Base-by-base conservation (phyloP, 2,888 invertebrate genomes). In the Drosophila colorata region DNA sequence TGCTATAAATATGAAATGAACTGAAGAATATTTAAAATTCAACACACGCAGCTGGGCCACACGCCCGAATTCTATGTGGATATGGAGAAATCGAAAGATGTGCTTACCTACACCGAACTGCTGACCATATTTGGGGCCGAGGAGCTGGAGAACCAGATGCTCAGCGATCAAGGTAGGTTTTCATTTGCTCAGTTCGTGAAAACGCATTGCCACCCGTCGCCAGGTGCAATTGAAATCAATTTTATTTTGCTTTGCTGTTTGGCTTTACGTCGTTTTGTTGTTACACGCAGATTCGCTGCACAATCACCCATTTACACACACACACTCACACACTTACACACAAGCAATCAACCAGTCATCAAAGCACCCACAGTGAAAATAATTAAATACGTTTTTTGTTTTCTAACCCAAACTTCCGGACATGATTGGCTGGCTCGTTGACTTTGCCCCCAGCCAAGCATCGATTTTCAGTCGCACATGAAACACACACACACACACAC, bases 21-120 rank as follows among this genome's bases (percentile, higher is more conserved):
- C 25, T 51, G 38, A 43, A 48, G 28, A 40, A 41, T 31, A 65
- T 84, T 84, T 73, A 52, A 67, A 65, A 83, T 78, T 73, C 60
- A 23, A 53, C 13, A 44, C 53, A 60, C 53, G 38, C 90, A 97
- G 97, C 94, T 95, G 89, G 97, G 96, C 43, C 94, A 95, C 55
- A 95, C 96, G 49, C 95, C 97, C 37, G 97, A 97, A 87, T 96
- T 95, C 90, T 97, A 97, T 91, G 93, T 94, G 81, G 93, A 95
- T 58, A 94, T 95, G 87, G 91, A 91, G 25, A 76, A 89, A 38
- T 80, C 91, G 11, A 94, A 95, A 74, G 93, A 93, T 57, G 94
- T 95, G 64, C 93, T 97, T 59, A 95, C 95, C 35, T 96, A 96
- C 90, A 94, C 94, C 82, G 94, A 94, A 80, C 91, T 97, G 40